These are phyloP conservation scores for Styela plicata DNA, from an alignment of 23 tunicate species.

Conservation along the genomic window DNA sequence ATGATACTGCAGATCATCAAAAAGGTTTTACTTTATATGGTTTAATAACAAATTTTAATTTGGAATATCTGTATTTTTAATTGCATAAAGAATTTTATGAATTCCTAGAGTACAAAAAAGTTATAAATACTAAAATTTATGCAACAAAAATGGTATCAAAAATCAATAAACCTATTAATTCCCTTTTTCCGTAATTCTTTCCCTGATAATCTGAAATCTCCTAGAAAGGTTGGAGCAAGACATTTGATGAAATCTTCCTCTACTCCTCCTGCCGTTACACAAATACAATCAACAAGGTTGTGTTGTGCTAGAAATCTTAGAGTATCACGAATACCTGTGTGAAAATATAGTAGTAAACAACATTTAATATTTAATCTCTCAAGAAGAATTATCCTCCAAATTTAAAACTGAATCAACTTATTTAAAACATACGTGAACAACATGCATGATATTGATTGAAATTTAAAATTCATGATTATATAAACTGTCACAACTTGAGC, in stretches of 20 bases:
- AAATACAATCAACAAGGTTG: constrained; percentile 86
- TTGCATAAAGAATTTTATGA: not conserved
- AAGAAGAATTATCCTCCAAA: too few species aligned
- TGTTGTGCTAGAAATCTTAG: constrained; percentile 80
- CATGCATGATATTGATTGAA: too few species aligned
- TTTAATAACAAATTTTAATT: too few species aligned
- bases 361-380: too few species aligned
- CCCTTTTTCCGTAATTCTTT: constrained; percentile 69
- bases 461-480: too few species aligned
- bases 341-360: not conserved
- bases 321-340: constrained; percentile 62
- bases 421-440: too few species aligned
- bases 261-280: constrained; percentile 88
- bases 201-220: constrained; percentile 73
- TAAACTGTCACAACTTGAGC: too few species aligned
- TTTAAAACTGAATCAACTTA: too few species aligned
- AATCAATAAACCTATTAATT: constrained; percentile 57
- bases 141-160: not conserved
- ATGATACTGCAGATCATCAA: too few species aligned
- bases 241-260: constrained; percentile 97
- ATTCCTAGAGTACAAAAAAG: not conserved
- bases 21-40: too few species aligned
- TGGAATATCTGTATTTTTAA: too few species aligned
- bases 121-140: not conserved
- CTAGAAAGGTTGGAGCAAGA: constrained; percentile 86